Evolutionary conservation across 2,113 vertebrate species (phyloP).

Genomic region (Dryoscopus gambensis): DNA sequence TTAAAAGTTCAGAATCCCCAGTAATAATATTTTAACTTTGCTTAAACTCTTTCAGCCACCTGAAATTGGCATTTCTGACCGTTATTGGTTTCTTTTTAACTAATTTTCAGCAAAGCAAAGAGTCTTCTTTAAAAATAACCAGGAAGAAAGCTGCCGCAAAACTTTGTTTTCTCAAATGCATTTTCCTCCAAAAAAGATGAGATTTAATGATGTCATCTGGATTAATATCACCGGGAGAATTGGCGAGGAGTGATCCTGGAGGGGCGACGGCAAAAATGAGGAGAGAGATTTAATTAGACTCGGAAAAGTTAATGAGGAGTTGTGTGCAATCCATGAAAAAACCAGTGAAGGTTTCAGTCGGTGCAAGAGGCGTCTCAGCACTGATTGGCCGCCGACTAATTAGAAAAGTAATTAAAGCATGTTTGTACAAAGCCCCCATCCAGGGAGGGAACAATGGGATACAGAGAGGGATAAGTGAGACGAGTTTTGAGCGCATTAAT

Average conservation of each 20-base stretch:
- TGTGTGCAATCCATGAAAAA: neutral
- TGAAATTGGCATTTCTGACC: neutral
- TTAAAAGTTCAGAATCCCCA: neutral
- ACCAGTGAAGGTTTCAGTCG: neutral
- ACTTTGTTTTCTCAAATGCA: neutral
- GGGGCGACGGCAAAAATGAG: neutral
- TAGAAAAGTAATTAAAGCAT: slow-evolving; percentile 62
- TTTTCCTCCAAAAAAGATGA: neutral
- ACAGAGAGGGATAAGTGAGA: neutral
- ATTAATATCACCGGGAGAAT: neutral
- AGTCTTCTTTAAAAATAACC: neutral
- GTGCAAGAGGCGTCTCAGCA: neutral
- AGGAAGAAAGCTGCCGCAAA: neutral
- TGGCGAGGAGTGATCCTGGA: neutral
- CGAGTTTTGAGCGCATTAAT: neutral
- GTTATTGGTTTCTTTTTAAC: neutral
- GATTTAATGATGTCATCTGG: neutral
- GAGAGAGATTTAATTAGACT: neutral
- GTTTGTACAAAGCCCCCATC: neutral
- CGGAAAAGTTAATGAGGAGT: neutral
- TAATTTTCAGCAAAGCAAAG: neutral
- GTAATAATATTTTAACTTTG: neutral
- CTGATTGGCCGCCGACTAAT: slow-evolving; percentile 47
- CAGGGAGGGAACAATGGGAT: neutral
- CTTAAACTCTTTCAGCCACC: neutral